Evolutionary conservation across 30 jellyfish, hydroid and myxozoan species (phyloP).

Genomic region (Cassiopea andromeda): DNA sequence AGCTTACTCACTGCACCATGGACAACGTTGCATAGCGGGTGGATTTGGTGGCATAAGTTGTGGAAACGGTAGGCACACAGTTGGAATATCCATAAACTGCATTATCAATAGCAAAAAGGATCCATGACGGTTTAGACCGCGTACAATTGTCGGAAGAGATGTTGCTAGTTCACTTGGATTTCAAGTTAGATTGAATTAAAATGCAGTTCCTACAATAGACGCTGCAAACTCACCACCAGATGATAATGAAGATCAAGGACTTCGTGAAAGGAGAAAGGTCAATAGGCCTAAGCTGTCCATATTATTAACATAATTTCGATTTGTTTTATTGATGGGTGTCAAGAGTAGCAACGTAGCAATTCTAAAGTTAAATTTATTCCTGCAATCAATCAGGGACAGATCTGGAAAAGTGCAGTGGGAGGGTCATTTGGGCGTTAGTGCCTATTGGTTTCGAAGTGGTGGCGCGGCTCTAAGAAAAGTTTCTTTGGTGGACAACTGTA

Average conservation of each 20-base stretch:
- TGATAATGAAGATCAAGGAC: not conserved
- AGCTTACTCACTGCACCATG: not conserved
- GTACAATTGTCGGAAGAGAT: too few species aligned
- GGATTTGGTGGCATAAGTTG: conserved; percentile 1
- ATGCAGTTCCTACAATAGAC: conserved; percentile 53
- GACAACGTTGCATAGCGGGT: conserved; percentile 30
- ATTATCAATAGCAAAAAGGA: not conserved
- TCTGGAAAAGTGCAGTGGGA: not conserved
- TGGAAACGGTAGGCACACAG: conserved; percentile 1
- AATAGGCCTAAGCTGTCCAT: conserved; percentile 12
- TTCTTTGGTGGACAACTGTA: not conserved
- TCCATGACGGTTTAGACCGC: too few species aligned
- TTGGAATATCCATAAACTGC: conserved; percentile 9
- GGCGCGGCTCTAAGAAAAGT: not conserved
- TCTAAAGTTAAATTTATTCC: not conserved
- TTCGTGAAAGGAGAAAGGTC: conserved; percentile 46
- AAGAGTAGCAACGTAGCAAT: not conserved
- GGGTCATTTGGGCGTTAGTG: not conserved
- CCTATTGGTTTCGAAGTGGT: not conserved
- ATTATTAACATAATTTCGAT: not conserved
- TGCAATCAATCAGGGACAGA: conserved; percentile 6
- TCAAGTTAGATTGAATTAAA: conserved; percentile 11
- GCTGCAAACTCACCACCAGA: conserved; percentile 42
- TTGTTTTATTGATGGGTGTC: not conserved
- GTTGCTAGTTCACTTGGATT: not conserved